A percentile compares a stretch with the other conserved stretches of the same genome.
phyloP scores from a whole-genome alignment of 2,888 invertebrate species.

The Baccha elongata region DNA sequence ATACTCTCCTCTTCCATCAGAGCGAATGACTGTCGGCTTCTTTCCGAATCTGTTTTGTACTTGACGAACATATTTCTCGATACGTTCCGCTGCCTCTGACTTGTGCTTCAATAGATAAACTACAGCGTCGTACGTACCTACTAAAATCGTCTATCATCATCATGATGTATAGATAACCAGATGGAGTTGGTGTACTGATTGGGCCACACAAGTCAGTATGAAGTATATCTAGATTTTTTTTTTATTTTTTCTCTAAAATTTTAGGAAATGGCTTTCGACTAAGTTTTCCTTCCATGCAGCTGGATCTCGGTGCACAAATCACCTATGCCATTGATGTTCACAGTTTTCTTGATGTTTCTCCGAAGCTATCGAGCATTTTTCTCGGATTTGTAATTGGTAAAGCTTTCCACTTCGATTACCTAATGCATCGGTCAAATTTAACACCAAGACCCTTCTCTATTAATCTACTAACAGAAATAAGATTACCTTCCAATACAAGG shows the following conservation, averaged over 20 bases:
- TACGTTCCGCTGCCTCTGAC: constrained; percentile 5
- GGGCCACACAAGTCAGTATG: constrained; percentile 19
- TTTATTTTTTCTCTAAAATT: constrained; percentile 10
- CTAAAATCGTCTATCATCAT: constrained; percentile 19
- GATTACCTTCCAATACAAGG: no score
- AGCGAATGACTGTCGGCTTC: constrained; percentile 25
- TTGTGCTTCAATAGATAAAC: constrained; percentile 24
- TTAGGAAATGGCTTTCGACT: constrained; percentile 17
- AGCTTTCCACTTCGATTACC: no score
- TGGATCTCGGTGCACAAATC: constrained; percentile 18
- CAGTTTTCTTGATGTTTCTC: constrained; percentile 4
- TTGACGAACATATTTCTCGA: constrained; percentile 18
- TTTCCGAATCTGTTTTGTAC: constrained; percentile 27
- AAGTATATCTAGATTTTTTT: constrained; percentile 4
- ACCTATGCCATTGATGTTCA: constrained; percentile 29
- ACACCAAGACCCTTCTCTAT: no score
- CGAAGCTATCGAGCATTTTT: constrained; percentile 2
- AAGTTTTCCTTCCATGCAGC: constrained; percentile 14
- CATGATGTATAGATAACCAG: constrained; percentile 12
- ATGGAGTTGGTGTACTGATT: constrained; percentile 3
- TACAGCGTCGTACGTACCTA: not conserved
- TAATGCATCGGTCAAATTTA: no score
- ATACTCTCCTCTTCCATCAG: constrained; percentile 74
- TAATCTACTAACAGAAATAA: no score
- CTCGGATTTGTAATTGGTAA: not conserved